Base-by-base conservation (phyloP, 2,113 vertebrate genomes). In the Paraplagusia blochii region DNA sequence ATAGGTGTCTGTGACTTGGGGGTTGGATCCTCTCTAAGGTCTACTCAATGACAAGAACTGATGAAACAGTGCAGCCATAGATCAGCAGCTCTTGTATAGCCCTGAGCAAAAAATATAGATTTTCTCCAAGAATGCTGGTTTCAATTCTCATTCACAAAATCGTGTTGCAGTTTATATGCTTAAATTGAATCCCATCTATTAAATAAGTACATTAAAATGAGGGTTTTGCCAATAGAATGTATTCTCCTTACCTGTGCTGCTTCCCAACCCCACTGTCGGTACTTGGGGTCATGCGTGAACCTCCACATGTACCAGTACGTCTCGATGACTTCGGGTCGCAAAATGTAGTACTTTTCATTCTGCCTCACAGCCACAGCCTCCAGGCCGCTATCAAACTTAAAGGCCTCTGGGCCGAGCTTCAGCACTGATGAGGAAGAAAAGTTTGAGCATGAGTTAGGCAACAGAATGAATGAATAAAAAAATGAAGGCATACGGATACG, bases 281-380 rank as follows among this genome's bases (percentile, higher is more conserved):
- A 99, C 66, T 96, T 95, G 68, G 96, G 96, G 66, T 99, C 96
- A 0, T 98, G 96, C 44, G 96, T 98, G 89, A 98, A 98, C 71
- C 96, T 91, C 96, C 96, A 99, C 88, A 99, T 95, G 67, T 99
- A 99, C 96, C 97, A 98, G 74, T 98, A 99, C 9, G 97, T 99
- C 89, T 99, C 97, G 44, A 99, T 98, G 57, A 99, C 97, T 87
- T 99, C 97, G 9, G 96, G 97, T 50, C 95, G 88, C 39, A 99
- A 91, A 82, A 99, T 99, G 86, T 98, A 99, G 80, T 98, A 98
- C 76, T 98, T 98, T 81, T 99, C 97, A 19, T 97, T 98, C 85
- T 99, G 97, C 36, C 97, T 90, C 15, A 99, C 92, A 2, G 96
- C 97, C 69, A 98, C 94, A 0, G 95, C 97, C 84, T 98, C 96